Evolutionary conservation across 2,888 invertebrate genomes (phyloP).

Genomic region (Pseudoips prasinana): DNA sequence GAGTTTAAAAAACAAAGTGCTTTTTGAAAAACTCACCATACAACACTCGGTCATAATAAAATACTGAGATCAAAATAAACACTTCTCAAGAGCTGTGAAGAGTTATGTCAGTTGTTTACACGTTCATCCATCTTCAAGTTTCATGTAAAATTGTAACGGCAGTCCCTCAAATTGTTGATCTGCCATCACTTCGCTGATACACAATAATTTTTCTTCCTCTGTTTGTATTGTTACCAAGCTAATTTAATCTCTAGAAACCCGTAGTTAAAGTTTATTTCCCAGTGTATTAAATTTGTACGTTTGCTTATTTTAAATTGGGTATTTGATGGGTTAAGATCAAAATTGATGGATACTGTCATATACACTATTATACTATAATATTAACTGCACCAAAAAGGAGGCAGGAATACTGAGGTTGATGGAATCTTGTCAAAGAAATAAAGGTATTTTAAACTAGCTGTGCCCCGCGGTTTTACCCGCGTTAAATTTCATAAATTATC

Average conservation of each 20-base stretch:
- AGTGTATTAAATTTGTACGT: neutral
- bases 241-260: neutral
- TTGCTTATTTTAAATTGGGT: conserved; percentile 3
- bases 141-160: neutral
- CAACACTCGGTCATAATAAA: too few relatives aligned
- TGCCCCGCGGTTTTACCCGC: too few relatives aligned
- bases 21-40: too few relatives aligned
- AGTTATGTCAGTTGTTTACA: neutral
- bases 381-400: conserved; percentile 7
- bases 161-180: conserved; percentile 5
- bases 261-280: neutral
- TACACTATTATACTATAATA: conserved; percentile 36
- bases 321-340: conserved; percentile 21
- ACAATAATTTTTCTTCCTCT: conserved; percentile 2
- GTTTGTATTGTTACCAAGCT: neutral
- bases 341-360: conserved; percentile 37
- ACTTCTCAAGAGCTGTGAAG: too few relatives aligned
- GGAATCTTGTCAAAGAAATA: too few relatives aligned
- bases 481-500: too few relatives aligned
- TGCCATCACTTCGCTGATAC: conserved; percentile 2
- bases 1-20: too few relatives aligned
- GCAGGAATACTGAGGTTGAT: neutral
- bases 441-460: too few relatives aligned
- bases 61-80: too few relatives aligned
- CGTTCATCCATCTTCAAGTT: conserved; percentile 5